Conservation (phyloP, 2,797 vertebrate genomes). For the Decapterus maruadsi region DNA sequence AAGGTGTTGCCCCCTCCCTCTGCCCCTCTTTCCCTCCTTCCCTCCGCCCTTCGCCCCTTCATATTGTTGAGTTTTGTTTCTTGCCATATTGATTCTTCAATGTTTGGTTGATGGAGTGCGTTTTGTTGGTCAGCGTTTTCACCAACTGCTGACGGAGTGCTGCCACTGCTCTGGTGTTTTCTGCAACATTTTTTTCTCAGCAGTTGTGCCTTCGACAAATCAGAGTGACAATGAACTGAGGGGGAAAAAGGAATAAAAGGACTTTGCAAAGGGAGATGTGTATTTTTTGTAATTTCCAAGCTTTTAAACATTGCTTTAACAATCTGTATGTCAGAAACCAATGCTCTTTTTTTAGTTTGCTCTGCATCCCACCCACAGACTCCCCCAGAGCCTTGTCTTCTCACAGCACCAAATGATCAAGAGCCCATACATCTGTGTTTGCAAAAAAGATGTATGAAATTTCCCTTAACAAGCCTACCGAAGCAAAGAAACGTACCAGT, state of each 20-base stretch:
- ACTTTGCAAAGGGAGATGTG: no score
- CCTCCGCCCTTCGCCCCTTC: background rate
- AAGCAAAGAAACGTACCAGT: background rate
- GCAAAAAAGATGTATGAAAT: conserved; percentile 5
- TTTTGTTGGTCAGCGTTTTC: conserved; percentile 64
- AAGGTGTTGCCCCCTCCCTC: background rate
- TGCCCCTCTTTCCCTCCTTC: background rate
- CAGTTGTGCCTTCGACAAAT: conserved; percentile 1
- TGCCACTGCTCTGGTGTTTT: conserved; percentile 40
- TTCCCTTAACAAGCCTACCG: conserved; percentile 12
- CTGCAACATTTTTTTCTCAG: conserved; percentile 26
- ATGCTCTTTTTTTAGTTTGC: background rate
- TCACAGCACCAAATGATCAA: conserved; percentile 9
- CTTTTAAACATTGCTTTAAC: background rate
- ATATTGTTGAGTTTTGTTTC: conserved; percentile 36
- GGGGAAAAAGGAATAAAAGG: no score
- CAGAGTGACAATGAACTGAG: background rate
- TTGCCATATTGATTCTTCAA: conserved; percentile 53
- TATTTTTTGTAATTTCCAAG: background rate
- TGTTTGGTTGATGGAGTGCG: conserved; percentile 53
- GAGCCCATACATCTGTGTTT: conserved; percentile 1
- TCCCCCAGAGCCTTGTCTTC: background rate
- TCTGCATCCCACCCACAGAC: conserved; percentile 1
- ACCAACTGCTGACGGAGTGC: conserved; percentile 56
- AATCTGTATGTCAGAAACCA: conserved; percentile 3